These are phyloP conservation scores for Dryococelus australis DNA, from an alignment of 2,888 invertebrate species.

Conservation along the genomic window DNA sequence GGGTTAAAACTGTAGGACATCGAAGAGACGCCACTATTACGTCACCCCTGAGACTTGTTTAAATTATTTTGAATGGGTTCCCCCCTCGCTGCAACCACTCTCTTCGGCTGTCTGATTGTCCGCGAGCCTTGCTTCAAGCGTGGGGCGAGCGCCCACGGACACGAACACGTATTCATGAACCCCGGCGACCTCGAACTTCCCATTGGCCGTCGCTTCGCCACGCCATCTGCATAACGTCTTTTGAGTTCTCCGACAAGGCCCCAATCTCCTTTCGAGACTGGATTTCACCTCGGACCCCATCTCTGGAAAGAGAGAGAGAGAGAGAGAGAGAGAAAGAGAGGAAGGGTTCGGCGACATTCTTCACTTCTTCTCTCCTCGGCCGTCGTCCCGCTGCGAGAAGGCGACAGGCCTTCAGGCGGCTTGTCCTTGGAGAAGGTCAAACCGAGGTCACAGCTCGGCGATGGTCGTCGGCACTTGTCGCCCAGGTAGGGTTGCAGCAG, in stretches of 20 bases:
- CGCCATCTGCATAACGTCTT: neutral
- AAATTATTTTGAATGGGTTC: neutral
- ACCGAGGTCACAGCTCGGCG: neutral
- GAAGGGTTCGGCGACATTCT: neutral
- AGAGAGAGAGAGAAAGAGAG: neutral
- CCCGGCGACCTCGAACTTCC: neutral
- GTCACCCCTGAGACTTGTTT: neutral
- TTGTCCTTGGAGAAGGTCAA: neutral
- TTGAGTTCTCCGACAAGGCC: neutral
- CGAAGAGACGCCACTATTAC: neutral
- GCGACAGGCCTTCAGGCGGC: neutral
- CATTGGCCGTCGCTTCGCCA: neutral
- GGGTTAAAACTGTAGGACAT: too few relatives aligned
- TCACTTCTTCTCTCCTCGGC: neutral
- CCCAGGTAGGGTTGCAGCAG: slow-evolving; percentile 3
- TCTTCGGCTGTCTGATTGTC: too few relatives aligned
- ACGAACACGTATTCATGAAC: too few relatives aligned
- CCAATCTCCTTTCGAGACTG: neutral
- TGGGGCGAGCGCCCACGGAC: neutral
- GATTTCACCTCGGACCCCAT: neutral
- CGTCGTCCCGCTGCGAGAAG: neutral
- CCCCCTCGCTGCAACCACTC: too few relatives aligned
- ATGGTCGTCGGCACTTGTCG: neutral
- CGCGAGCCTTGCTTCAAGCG: too few relatives aligned
- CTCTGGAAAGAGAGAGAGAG: neutral